Conservation (phyloP, 1,140 invertebrate species). For the Penaeus vannamei region DNA sequence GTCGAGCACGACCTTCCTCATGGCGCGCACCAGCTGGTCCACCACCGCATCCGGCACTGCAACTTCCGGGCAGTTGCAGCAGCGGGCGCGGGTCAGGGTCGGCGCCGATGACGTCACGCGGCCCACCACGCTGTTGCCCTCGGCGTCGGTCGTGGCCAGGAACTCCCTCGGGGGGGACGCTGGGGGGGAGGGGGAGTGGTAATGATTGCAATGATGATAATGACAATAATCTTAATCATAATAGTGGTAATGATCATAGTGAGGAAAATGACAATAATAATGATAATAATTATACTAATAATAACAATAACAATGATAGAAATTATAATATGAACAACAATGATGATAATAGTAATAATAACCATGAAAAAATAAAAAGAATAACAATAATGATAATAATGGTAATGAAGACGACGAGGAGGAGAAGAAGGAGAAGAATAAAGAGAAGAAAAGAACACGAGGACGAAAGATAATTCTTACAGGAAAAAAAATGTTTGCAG, state of each 20-base stretch:
- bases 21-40: slow-evolving; percentile 55
- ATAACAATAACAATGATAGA: too few relatives aligned
- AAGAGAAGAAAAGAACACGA: neutral
- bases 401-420: neutral
- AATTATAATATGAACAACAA: neutral
- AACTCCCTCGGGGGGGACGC: neutral
- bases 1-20: slow-evolving; percentile 58
- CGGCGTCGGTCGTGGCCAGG: slow-evolving; percentile 39
- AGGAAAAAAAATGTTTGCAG: neutral
- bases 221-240: too few relatives aligned
- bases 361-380: too few relatives aligned
- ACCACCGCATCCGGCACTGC: slow-evolving; percentile 39
- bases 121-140: slow-evolving; percentile 43
- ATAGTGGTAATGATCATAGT: too few relatives aligned
- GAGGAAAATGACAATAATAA: neutral
- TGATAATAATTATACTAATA: too few relatives aligned
- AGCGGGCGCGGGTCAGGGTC: slow-evolving; percentile 35
- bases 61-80: slow-evolving; percentile 55
- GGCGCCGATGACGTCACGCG: neutral
- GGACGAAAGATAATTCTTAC: neutral
- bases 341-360: neutral
- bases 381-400: slow-evolving; percentile 12
- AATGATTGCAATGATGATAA: too few relatives aligned
- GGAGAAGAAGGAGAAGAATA: neutral
- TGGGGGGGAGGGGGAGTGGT: too few relatives aligned